Evolutionary conservation across 2,888 invertebrate species (phyloP).

Genomic region (Spodoptera picta): DNA sequence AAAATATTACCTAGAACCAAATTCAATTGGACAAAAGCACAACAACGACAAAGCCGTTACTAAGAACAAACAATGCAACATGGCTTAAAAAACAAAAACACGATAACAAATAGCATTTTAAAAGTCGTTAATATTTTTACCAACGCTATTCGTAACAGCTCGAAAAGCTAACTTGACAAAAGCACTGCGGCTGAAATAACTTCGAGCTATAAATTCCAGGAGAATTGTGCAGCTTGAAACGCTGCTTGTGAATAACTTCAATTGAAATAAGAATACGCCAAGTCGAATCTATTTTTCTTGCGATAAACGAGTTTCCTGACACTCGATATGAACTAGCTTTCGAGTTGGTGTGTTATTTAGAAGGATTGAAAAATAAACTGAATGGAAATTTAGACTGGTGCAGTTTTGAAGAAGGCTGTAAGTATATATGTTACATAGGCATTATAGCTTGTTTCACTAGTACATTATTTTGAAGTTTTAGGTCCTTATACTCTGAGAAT

Average conservation of each 20-base stretch:
- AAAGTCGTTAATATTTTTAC: constrained; percentile 46
- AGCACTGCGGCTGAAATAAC: constrained; percentile 64
- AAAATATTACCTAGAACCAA: too few relatives aligned
- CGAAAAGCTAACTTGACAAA: constrained; percentile 51
- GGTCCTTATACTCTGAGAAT: too few relatives aligned
- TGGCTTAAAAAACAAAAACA: constrained; percentile 3
- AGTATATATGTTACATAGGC: too few relatives aligned
- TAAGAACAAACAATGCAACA: neutral
- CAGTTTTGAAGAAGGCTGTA: too few relatives aligned
- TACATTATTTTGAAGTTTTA: too few relatives aligned
- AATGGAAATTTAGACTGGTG: too few relatives aligned
- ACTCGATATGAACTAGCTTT: constrained; percentile 42
- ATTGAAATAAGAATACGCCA: constrained; percentile 72
- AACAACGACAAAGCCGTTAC: too few relatives aligned
- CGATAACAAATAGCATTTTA: constrained; percentile 16
- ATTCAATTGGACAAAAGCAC: too few relatives aligned
- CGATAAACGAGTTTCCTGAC: constrained; percentile 58
- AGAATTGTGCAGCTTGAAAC: constrained; percentile 64
- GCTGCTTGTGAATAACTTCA: constrained; percentile 69
- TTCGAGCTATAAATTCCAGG: constrained; percentile 69
- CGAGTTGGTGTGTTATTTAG: constrained; percentile 20
- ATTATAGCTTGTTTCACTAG: too few relatives aligned
- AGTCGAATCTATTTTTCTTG: constrained; percentile 65
- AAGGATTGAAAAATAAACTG: constrained; percentile 9
- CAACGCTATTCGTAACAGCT: constrained; percentile 38